A percentile compares a stretch with the other conserved stretches of the same genome.
Conservation (phyloP, 1,140 invertebrate species). For the Bicyclus anynana region DNA sequence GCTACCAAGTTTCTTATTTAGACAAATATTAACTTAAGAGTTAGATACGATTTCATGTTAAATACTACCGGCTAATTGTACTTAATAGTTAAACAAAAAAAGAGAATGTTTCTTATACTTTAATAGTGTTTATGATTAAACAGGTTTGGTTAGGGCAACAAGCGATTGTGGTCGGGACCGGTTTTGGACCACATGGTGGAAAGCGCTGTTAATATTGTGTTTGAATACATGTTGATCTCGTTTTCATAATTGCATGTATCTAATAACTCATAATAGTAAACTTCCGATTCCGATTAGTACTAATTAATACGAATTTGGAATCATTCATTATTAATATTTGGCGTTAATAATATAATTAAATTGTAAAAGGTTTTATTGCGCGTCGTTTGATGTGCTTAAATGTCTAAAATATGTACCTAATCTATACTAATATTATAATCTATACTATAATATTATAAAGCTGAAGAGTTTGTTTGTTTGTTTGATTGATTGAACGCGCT, state of each 20-base stretch:
- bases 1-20: too few species aligned
- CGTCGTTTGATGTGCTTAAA: too few species aligned
- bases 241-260: slow-evolving; percentile 1
- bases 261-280: background rate
- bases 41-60: background rate
- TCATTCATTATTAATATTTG: too few species aligned
- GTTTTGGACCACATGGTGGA: slow-evolving; percentile 46
- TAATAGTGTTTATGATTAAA: slow-evolving; percentile 26
- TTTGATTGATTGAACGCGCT: too few species aligned
- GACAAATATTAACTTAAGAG: too few species aligned
- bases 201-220: slow-evolving; percentile 28
- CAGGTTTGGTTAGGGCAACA: slow-evolving; percentile 39
- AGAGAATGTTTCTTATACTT: slow-evolving; percentile 10
- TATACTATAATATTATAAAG: too few species aligned
- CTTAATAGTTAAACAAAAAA: background rate
- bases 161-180: slow-evolving; percentile 21
- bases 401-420: too few species aligned
- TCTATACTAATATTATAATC: too few species aligned
- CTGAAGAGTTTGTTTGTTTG: too few species aligned
- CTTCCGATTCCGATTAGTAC: background rate
- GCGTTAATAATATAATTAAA: too few species aligned
- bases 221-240: slow-evolving; percentile 10
- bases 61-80: background rate
- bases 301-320: background rate
- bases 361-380: too few species aligned